Conservation (phyloP, 2,113 vertebrate genomes). For the Nesoenas mayeri region DNA sequence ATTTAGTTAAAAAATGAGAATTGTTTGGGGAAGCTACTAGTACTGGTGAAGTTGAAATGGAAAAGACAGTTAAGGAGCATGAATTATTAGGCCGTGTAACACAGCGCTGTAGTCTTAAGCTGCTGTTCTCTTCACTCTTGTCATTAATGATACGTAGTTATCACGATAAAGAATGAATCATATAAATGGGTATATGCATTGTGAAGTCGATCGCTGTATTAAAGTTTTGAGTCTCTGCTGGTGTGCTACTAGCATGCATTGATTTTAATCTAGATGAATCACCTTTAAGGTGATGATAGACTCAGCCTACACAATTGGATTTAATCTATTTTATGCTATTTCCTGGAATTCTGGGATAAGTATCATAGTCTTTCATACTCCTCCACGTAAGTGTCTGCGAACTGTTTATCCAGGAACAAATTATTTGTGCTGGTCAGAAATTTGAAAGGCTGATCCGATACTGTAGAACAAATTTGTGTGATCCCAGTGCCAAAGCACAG, state of each 20-base stretch:
- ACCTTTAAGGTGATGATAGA: neutral
- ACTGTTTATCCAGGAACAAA: neutral
- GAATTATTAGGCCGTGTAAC: neutral
- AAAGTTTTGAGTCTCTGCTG: neutral
- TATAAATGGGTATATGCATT: neutral
- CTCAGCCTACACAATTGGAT: neutral
- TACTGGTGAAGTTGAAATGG: rapidly evolving
- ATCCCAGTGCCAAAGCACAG: neutral
- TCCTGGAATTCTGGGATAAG: neutral
- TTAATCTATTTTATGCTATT: neutral
- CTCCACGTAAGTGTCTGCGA: rapidly evolving
- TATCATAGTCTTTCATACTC: neutral
- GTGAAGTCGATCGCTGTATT: neutral
- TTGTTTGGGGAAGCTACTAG: neutral
- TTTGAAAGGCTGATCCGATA: neutral
- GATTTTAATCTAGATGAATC: neutral
- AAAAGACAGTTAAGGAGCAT: rapidly evolving
- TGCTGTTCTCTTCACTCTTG: rapidly evolving
- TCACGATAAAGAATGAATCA: neutral
- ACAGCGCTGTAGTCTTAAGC: neutral
- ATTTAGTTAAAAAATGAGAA: neutral
- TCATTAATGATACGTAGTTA: neutral
- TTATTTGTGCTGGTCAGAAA: neutral
- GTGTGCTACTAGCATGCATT: neutral
- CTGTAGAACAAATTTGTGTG: neutral